Evolutionary conservation across 1,140 invertebrate species (phyloP), one percentile per base, ranked within the genome.

Genomic region (Listronotus bonariensis): DNA sequence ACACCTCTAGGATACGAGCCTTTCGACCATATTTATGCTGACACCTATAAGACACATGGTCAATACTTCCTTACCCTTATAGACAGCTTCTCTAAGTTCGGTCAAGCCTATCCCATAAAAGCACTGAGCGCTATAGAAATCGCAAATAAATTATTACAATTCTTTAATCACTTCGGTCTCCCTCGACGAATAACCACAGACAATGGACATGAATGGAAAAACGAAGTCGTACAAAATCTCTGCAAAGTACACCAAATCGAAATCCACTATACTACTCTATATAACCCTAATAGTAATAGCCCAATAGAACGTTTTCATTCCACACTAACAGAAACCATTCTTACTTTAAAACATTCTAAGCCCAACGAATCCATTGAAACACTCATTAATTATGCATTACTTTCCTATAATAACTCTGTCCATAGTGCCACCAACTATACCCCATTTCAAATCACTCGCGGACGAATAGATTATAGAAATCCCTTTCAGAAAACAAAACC

Each of bases 21-120:
- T 9, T 70, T 78, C 46, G 68, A 76, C n/a, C 72, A 68, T 46
- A 40, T 76, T 31, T 72, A 76, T 38, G 68, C 69, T 7, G 74
- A 78, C 54, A 58, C 68, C 9, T 69, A 71, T 8, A 68, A 66
- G 17, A 61, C 15, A 26, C 20, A 26, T 26, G 20, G 20, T 26
- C 20, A 26, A 26, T 54, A 36, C 10, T 54, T 54, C 38, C 1
- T 54, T 3, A 54, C 36, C 2, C 3, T 56, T 17, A 38, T 56
- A 56, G 53, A 56, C 41, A 40, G 34, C 14, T 56, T 56, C 41
- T 56, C 53, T 5, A 56, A 56, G 40, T 41, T 56, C 10, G 53
- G 53, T n/a, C 53, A 56, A 56, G 53, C 53, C 2, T 56, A 43
- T 31, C 53, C 53, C 3, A 20, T 56, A 5, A 43, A 14, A 20